phyloP scores from a whole-genome alignment of 2,797 vertebrate species.

The Setipinna tenuifilis region DNA sequence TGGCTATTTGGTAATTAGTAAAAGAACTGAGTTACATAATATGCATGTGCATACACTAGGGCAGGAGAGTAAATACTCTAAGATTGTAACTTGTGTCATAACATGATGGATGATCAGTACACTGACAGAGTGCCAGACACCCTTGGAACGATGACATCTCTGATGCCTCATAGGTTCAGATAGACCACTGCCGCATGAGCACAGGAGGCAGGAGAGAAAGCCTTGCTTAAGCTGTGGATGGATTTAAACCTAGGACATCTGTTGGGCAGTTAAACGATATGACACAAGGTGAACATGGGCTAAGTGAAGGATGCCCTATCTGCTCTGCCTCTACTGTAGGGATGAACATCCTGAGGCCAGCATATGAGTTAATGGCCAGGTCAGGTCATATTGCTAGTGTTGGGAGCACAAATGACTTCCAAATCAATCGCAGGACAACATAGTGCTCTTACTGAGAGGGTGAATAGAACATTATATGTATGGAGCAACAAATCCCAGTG shows the following conservation, averaged over 20 bases:
- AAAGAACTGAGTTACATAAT: not conserved
- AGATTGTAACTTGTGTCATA: not conserved
- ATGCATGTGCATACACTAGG: not conserved
- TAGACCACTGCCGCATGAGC: not conserved
- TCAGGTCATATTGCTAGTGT: no score
- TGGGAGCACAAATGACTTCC: no score
- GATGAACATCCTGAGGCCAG: no score
- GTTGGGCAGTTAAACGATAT: no score
- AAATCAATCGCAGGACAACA: not conserved
- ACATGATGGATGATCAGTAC: slow-evolving; percentile 1
- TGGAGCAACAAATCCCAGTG: not conserved
- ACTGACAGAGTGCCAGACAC: not conserved
- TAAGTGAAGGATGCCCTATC: no score
- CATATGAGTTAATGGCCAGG: no score
- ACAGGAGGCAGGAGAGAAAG: not conserved
- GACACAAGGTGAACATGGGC: no score
- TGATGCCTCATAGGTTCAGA: not conserved
- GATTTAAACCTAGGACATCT: no score
- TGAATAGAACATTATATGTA: not conserved
- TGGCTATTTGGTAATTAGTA: not conserved
- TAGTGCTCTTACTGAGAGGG: not conserved
- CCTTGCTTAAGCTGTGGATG: not conserved
- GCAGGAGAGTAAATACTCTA: not conserved
- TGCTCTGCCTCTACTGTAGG: no score
- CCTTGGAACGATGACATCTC: not conserved